phyloP scores from a whole-genome alignment of 2,113 vertebrate genomes.

The Gobio gobio region DNA sequence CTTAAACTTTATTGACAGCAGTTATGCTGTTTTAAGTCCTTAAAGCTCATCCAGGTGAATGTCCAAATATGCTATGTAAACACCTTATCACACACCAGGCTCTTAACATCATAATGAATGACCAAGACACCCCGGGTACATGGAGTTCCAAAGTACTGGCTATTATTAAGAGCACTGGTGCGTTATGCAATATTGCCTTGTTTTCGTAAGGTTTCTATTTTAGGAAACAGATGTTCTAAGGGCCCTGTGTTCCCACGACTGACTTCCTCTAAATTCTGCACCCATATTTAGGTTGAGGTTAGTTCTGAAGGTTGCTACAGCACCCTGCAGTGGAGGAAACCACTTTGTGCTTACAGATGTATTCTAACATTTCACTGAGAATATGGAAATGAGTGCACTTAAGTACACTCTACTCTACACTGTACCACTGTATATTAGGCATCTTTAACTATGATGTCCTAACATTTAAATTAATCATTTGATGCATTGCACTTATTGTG shows the following conservation, averaged over 20 bases:
- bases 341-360: no score
- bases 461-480: no score
- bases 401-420: background rate
- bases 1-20: background rate
- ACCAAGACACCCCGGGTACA: constrained; percentile 11
- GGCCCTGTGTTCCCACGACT: constrained; percentile 20
- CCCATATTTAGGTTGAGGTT: constrained; percentile 3
- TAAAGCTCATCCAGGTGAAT: background rate
- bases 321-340: background rate
- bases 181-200: constrained; percentile 39
- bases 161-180: constrained; percentile 41
- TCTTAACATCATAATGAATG: constrained; percentile 19
- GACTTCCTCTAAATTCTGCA: constrained; percentile 23
- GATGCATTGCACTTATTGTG: no score
- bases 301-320: background rate
- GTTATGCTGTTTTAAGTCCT: background rate
- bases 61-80: constrained; percentile 9
- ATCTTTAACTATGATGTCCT: no score
- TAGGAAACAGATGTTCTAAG: constrained; percentile 45
- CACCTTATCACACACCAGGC: constrained; percentile 26
- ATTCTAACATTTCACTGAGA: background rate
- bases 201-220: constrained; percentile 45
- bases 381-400: background rate
- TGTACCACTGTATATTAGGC: no score
- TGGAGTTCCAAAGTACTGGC: background rate